These are phyloP conservation scores for Lucilia cuprina DNA, from an alignment of 1,140 invertebrate genomes.

Conservation along the genomic window DNA sequence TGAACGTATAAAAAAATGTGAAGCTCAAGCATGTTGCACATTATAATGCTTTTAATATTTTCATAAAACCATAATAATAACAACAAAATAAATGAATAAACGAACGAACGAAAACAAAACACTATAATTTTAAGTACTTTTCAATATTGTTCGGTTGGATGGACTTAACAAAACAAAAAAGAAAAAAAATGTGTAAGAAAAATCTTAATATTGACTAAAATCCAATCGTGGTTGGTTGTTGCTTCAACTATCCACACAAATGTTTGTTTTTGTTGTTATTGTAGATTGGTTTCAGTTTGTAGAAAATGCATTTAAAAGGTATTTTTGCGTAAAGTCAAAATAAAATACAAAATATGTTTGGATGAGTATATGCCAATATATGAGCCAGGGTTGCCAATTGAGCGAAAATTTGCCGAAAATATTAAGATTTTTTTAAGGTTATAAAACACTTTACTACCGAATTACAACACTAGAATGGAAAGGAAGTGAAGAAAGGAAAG, in stretches of 20 bases:
- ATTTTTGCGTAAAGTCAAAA: constrained; percentile 10
- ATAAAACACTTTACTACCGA: no score
- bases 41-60: constrained; percentile 18
- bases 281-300: background rate
- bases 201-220: background rate
- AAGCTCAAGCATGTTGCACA: constrained; percentile 9
- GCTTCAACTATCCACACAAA: background rate
- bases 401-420: background rate
- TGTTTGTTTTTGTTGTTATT: background rate
- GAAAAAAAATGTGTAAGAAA: no score
- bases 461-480: no score
- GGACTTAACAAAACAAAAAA: background rate
- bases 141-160: constrained; percentile 9
- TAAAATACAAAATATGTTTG: background rate
- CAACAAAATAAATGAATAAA: background rate
- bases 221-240: background rate
- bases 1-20: background rate
- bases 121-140: background rate
- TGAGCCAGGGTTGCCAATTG: background rate
- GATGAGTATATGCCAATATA: background rate
- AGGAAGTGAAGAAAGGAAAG: no score
- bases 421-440: no score
- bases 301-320: background rate
- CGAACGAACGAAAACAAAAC: background rate
- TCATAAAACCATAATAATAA: constrained; percentile 18